Evolutionary conservation across 2,797 vertebrate species (phyloP).

Genomic region (Pangasius djambal): DNA sequence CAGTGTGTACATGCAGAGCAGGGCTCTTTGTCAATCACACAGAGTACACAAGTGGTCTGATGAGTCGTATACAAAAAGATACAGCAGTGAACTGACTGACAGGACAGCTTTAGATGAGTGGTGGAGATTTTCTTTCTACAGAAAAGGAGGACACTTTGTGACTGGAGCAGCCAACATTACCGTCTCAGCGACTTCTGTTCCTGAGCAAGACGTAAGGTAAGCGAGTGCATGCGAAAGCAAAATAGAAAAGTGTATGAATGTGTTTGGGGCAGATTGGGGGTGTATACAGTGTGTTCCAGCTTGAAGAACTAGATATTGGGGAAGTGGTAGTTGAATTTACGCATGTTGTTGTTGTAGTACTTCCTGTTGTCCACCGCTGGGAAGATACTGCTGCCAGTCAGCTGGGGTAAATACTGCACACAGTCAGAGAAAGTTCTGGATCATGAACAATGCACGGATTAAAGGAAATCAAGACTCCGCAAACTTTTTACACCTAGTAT

Average conservation of each 20-base stretch:
- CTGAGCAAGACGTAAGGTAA: not conserved
- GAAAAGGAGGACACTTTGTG: not conserved
- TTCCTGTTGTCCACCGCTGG: slow-evolving; percentile 88
- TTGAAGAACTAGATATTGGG: slow-evolving; percentile 84
- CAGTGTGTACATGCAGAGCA: slow-evolving; percentile 50
- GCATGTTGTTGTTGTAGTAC: slow-evolving; percentile 80
- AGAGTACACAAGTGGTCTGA: slow-evolving; percentile 10
- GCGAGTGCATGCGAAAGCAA: not conserved
- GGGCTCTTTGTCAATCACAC: slow-evolving; percentile 53
- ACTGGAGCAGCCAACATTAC: not conserved
- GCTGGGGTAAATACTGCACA: slow-evolving; percentile 86
- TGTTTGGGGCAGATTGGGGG: not conserved
- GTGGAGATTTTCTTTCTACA: not conserved
- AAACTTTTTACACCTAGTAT: no score
- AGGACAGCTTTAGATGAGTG: not conserved
- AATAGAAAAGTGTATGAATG: not conserved
- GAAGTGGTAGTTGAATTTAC: slow-evolving; percentile 86
- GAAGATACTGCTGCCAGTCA: slow-evolving; percentile 84
- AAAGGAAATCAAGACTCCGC: no score
- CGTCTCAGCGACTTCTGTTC: not conserved
- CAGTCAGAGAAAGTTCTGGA: not conserved
- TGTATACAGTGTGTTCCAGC: not conserved
- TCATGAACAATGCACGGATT: not conserved
- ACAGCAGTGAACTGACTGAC: slow-evolving; percentile 17
- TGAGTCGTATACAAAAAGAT: slow-evolving; percentile 6